Evolutionary conservation across 2,797 vertebrate genomes (phyloP).

Genomic region (Hyperoplus immaculatus): DNA sequence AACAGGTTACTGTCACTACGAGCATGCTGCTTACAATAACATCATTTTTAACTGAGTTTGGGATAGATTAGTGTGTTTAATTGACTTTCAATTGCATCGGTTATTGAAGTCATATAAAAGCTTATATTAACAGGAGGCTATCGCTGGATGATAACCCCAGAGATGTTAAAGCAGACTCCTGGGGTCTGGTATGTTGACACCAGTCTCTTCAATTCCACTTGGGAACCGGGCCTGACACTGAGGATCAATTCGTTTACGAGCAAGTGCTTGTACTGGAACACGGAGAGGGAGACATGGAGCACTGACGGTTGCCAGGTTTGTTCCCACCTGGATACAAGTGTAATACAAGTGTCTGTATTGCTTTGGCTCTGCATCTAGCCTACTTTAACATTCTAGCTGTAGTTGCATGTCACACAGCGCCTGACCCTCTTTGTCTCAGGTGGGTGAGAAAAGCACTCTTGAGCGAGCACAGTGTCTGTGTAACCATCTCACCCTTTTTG

Average conservation of each 20-base stretch:
- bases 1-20: conserved; percentile 65
- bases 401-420: conserved; percentile 1
- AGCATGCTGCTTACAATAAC: neutral
- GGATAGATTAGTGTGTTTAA: too few relatives aligned
- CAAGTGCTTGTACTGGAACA: conserved; percentile 85
- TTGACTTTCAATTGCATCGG: neutral
- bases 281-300: conserved; percentile 59
- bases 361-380: neutral
- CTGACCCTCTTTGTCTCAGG: conserved; percentile 70
- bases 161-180: conserved; percentile 62
- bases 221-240: conserved; percentile 51
- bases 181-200: conserved; percentile 78
- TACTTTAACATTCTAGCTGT: neutral
- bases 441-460: conserved; percentile 72
- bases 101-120: neutral
- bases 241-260: conserved; percentile 58
- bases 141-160: conserved; percentile 83
- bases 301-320: conserved; percentile 80
- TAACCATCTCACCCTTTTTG: conserved; percentile 89
- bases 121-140: conserved; percentile 63
- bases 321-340: neutral
- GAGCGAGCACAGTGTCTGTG: conserved; percentile 87
- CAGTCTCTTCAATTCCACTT: conserved; percentile 54
- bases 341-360: neutral
- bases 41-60: neutral